These are phyloP conservation scores for Sigmodon hispidus DNA, from an alignment of 2,113 vertebrate species.

Conservation along the genomic window DNA sequence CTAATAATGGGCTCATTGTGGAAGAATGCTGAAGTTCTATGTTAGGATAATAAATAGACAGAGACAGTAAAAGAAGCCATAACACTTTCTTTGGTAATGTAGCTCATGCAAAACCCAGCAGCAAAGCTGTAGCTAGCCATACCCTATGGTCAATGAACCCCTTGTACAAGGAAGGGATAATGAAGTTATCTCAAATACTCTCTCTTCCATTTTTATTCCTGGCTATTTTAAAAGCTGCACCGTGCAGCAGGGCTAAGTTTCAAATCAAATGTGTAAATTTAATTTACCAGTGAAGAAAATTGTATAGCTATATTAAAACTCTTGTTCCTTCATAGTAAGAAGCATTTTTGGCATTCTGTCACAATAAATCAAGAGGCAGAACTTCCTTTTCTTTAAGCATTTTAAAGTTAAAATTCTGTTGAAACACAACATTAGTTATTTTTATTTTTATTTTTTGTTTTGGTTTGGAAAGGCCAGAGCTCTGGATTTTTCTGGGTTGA, in stretches of 20 bases:
- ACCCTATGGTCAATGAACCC: fast-evolving
- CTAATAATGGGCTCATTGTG: background rate
- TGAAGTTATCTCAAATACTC: background rate
- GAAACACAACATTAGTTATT: conserved; percentile 27
- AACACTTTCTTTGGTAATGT: conserved; percentile 60
- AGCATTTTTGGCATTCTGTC: conserved; percentile 40
- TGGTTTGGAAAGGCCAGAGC: background rate
- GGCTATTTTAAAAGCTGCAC: background rate
- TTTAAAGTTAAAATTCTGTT: conserved; percentile 53
- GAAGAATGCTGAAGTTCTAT: conserved; percentile 37
- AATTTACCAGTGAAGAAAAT: conserved; percentile 38
- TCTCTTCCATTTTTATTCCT: background rate
- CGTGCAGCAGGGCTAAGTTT: background rate
- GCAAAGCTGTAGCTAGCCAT: background rate
- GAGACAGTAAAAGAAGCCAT: conserved; percentile 14
- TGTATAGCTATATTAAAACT: conserved; percentile 39
- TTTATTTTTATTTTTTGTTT: too few species aligned
- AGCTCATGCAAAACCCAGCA: conserved; percentile 40
- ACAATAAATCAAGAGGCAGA: conserved; percentile 23
- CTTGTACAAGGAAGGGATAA: background rate
- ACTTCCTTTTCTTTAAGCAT: background rate
- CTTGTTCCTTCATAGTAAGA: background rate
- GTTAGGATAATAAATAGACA: conserved; percentile 53
- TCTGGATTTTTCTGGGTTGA: background rate
- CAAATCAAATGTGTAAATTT: conserved; percentile 56